These are phyloP conservation scores for Pogona vitticeps DNA, from an alignment of 2,113 vertebrate genomes.

Conservation along the genomic window DNA sequence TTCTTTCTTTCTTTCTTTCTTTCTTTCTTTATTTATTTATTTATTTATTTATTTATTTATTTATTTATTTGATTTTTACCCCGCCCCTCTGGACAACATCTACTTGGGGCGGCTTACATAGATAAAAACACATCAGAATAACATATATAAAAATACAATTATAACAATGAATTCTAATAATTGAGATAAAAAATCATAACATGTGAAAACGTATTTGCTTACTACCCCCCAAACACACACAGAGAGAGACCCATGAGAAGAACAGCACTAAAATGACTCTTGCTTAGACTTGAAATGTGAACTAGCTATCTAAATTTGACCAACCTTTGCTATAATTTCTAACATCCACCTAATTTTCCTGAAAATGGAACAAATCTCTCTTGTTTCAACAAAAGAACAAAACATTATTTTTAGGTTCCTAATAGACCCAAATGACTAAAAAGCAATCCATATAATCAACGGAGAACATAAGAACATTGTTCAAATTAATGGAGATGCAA, in stretches of 20 bases:
- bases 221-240: background rate
- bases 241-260: too few relatives aligned
- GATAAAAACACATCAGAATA: too few relatives aligned
- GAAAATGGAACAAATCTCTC: conserved; percentile 32
- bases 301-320: conserved; percentile 42
- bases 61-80: too few relatives aligned
- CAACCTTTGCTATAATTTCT: conserved; percentile 48
- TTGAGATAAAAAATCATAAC: background rate
- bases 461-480: conserved; percentile 69
- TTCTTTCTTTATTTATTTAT: background rate
- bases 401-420: conserved; percentile 70
- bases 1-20: too few relatives aligned
- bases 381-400: conserved; percentile 44
- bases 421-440: conserved; percentile 60
- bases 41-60: background rate
- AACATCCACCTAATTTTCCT: conserved; percentile 43
- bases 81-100: too few relatives aligned
- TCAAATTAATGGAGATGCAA: conserved; percentile 46
- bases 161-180: background rate
- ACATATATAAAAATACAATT: too few relatives aligned
- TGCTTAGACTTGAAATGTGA: conserved; percentile 18
- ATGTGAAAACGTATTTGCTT: conserved; percentile 14
- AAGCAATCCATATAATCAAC: conserved; percentile 68
- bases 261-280: conserved; percentile 22
- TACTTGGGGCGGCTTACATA: too few relatives aligned